Percentiles rank a stretch among this genome's conserved stretches.
phyloP scores from a whole-genome alignment of 2,113 vertebrate species.

The Otis tarda region DNA sequence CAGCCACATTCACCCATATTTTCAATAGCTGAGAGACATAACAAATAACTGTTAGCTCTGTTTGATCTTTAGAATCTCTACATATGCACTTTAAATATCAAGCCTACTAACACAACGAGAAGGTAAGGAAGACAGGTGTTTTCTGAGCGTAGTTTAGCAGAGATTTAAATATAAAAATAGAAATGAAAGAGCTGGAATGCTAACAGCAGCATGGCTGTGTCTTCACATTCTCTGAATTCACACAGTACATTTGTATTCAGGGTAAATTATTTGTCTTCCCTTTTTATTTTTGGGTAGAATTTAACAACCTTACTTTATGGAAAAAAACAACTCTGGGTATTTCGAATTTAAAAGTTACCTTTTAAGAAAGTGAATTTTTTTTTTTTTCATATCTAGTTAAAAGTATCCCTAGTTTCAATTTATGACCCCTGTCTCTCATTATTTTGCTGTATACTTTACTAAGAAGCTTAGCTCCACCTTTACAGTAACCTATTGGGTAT shows the following conservation, averaged over 20 bases:
- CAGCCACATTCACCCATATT: not conserved
- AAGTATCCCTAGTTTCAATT: not conserved
- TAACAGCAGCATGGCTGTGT: not conserved
- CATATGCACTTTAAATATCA: not conserved
- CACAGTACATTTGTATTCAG: not conserved
- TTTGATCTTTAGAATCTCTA: not conserved
- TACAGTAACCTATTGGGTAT: not conserved
- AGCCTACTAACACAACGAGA: not conserved
- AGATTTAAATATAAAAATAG: not conserved
- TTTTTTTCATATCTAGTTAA: not conserved
- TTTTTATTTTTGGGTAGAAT: not conserved
- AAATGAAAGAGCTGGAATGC: not conserved
- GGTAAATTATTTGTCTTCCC: not conserved
- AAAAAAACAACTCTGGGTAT: not conserved
- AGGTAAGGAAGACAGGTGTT: not conserved
- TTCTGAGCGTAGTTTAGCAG: not conserved
- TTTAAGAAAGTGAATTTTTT: not conserved
- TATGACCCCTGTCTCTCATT: not conserved
- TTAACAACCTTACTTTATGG: not conserved
- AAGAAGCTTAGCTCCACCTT: not conserved
- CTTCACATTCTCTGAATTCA: not conserved
- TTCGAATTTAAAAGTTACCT: not conserved
- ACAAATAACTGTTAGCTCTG: accelerated
- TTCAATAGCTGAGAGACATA: not conserved
- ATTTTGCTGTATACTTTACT: not conserved